Evolutionary conservation across 2,113 vertebrate genomes (phyloP), one percentile per base, ranked within the genome.

Genomic region (Elgaria multicarinata): DNA sequence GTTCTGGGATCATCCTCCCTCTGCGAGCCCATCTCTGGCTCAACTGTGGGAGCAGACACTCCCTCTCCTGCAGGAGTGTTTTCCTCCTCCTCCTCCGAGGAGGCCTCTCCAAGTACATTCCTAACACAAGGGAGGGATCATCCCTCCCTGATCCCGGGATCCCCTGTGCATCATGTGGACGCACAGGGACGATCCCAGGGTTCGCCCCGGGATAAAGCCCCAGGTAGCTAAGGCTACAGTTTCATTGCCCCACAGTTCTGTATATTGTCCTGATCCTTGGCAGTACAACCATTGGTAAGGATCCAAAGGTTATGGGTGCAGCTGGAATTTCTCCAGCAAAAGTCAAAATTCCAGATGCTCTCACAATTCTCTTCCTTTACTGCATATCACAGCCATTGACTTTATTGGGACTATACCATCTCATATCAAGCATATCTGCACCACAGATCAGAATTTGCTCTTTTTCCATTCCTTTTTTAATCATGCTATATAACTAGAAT

Each of bases 401-500:
- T 67, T 46, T 33, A 33, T 16, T 62, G 55, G n/a, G 13, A 71
- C 50, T 55, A 53, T 24, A 20, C 33, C 36, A 42, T 64, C 6
- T 82, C 42, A 10, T n/a, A 28, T 33, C 72, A 77, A 85, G 55
- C 55, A 33, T 42, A 33, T 13, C 1, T 31, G 24, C 6, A 5
- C 3, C 50, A 6, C 20, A 58, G 12, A 36, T 80, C 31, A 89
- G 39, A 7, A 22, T 22, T 14, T 67, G 31, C 28, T 67, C 4
- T 36, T 76, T 77, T 42, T 50, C 18, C 1, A 80, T 8, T 86
- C 2, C 74, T 91, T n/a, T 78, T 75, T 50, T 10, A 84, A 90
- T 76, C 81, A 18, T 78, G 87, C 87, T 86, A 80, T 9, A 42
- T 18, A 44, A 80, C 62, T 67, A 78, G 89, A 78, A n/a, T 55